A percentile compares a stretch with the other conserved stretches of the same genome.
phyloP scores from a whole-genome alignment of 92 coral and sea anemone species.

The Palythoa heliodiscus region DNA sequence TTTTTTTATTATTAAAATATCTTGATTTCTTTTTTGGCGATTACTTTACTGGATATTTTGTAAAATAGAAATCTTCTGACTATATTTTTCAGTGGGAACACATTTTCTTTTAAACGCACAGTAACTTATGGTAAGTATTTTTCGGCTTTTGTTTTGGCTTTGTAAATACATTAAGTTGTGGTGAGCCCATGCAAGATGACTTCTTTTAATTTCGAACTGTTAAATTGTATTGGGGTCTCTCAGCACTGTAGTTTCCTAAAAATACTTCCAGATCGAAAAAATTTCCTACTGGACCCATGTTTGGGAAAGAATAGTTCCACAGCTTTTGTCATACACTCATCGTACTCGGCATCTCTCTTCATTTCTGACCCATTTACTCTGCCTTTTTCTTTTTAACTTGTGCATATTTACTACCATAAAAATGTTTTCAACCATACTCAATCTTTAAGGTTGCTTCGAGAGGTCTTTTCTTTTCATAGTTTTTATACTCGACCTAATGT shows the following conservation, averaged over 20 bases:
- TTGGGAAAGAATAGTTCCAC: conserved; percentile 19
- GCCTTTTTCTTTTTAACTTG: background rate
- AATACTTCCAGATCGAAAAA: conserved; percentile 6
- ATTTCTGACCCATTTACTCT: conserved; percentile 27
- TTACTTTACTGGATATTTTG: conserved; percentile 8
- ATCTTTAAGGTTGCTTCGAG: conserved; percentile 25
- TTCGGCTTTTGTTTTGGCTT: conserved; percentile 31
- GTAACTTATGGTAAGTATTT: background rate
- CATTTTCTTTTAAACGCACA: background rate
- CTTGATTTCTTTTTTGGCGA: background rate
- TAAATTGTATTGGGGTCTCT: background rate
- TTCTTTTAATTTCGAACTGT: conserved; percentile 33
- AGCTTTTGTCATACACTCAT: conserved; percentile 28
- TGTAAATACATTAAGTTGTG: conserved; percentile 25
- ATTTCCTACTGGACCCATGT: conserved; percentile 19
- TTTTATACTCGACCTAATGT: background rate
- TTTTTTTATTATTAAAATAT: no score
- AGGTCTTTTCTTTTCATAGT: conserved; percentile 3
- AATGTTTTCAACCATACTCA: conserved; percentile 35
- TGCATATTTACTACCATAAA: background rate
- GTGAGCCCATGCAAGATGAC: conserved; percentile 31
- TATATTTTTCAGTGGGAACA: background rate
- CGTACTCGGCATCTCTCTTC: conserved; percentile 21
- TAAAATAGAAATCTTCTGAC: background rate
- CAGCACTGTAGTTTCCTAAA: conserved; percentile 31